Evolutionary conservation across 2,888 invertebrate genomes (phyloP), one percentile per base, ranked within the genome.

Genomic region (Phyllotreta cruciferae): DNA sequence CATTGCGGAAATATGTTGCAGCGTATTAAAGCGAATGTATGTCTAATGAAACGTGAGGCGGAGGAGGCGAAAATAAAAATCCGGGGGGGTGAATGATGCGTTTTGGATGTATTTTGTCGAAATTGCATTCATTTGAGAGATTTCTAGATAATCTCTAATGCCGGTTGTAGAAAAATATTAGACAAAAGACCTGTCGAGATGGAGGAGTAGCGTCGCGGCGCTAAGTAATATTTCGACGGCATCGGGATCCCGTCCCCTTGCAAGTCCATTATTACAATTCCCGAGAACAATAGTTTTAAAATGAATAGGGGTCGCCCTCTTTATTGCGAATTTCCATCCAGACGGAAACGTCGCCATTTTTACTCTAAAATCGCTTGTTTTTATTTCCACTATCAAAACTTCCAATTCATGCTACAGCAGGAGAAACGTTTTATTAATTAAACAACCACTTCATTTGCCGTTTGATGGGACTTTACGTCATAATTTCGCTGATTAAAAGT

Each of bases 181-280:
- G 1, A 45, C 56, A 57, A 41, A 57, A 36, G 53, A 8, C 62
- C 53, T 62, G 50, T 14, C 56, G 39, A 37, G 56, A 50, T 56
- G 44, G 42, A 44, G 9, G 11, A 50, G 56, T 55, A 1, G 24
- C 24, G 24, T 24, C 24, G 39, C 56, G 39, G 24, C 53, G 41
- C 39, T 36, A 24, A 53, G 56, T 11, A 62, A 50, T 56, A 52
- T 52, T 56, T 13, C 13, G 52, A 62, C 62, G n/a, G n/a, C n/a
- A n/a, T n/a, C n/a, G n/a, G n/a, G n/a, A n/a, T n/a, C n/a, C n/a
- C n/a, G 36, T 38, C 38, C 36, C 45, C 41, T 41, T 50, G 49
- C 63, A 37, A 50, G 50, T 63, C 60, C 56, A 60, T 64, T 60
- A 64, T 64, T 64, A 56, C 56, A 64, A 60, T 60, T 57, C 41